Evolutionary conservation across 2,888 invertebrate genomes (phyloP).

Genomic region (Alviniconcha strummeri): DNA sequence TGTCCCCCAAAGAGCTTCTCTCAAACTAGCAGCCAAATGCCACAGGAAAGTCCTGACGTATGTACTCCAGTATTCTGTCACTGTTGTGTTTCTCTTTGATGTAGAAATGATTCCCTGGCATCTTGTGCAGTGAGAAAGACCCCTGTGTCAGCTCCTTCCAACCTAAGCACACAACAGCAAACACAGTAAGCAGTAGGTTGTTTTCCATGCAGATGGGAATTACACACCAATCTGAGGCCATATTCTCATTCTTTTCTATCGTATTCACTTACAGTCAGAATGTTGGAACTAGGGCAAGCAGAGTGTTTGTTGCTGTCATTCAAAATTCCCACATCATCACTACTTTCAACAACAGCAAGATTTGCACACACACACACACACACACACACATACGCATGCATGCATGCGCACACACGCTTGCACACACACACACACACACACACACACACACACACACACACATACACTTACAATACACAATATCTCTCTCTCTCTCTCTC

Average conservation of each 20-base stretch:
- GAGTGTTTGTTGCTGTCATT: no score
- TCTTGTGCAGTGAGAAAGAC: conserved; percentile 43
- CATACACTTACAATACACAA: neutral
- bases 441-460: neutral
- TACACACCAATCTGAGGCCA: no score
- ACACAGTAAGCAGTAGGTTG: neutral
- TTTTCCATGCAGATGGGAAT: neutral
- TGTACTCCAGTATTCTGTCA: conserved; percentile 35
- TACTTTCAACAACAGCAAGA: no score
- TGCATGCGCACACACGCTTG: neutral
- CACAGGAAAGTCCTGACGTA: conserved; percentile 14
- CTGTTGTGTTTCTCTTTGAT: conserved; percentile 52
- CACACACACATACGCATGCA: neutral
- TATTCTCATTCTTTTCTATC: no score
- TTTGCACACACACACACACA: neutral
- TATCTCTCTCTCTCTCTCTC: no score
- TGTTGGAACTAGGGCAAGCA: no score
- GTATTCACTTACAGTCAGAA: no score
- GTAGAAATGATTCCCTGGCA: conserved; percentile 65
- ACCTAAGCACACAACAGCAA: conserved; percentile 45
- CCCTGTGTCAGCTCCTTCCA: conserved; percentile 60
- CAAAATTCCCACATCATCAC: no score
- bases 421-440: neutral
- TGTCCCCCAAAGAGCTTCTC: no score
- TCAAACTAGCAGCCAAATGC: no score